These are phyloP conservation scores for Plutella xylostella DNA, from an alignment of 2,888 invertebrate genomes.

Conservation along the genomic window DNA sequence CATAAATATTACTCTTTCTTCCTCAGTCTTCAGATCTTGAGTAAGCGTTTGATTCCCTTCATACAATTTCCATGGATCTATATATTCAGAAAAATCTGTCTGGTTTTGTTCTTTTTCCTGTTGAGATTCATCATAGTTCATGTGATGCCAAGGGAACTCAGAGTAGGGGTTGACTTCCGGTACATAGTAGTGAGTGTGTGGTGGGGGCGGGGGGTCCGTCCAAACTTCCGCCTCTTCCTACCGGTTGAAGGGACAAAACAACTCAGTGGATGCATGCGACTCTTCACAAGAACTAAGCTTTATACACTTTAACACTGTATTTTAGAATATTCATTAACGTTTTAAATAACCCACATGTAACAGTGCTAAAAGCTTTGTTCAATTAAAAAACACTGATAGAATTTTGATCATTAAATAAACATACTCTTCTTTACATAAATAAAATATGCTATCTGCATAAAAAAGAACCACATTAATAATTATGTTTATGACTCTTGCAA, in stretches of 20 bases:
- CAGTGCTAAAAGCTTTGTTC: constrained; percentile 53
- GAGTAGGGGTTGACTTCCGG: constrained; percentile 49
- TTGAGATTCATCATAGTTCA: constrained; percentile 10
- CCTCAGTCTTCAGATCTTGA: constrained; percentile 21
- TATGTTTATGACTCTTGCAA: no score
- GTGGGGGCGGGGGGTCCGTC: constrained; percentile 23
- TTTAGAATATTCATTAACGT: no score
- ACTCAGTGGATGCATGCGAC: constrained; percentile 59
- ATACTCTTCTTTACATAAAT: no score
- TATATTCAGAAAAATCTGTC: constrained; percentile 38
- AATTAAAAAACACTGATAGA: constrained; percentile 32
- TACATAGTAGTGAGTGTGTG: constrained; percentile 39
- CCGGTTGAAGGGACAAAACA: constrained; percentile 54
- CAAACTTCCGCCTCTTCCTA: constrained; percentile 43
- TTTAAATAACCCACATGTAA: no score
- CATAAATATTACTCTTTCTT: constrained; percentile 26
- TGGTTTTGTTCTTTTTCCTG: constrained; percentile 1
- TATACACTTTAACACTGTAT: constrained; percentile 27
- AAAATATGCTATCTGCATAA: no score
- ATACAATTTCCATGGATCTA: constrained; percentile 84
- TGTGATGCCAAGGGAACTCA: constrained; percentile 61
- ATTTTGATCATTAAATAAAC: constrained; percentile 7
- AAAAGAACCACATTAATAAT: no score
- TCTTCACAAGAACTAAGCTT: constrained; percentile 53
- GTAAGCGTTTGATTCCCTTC: constrained; percentile 58